Base-by-base conservation (phyloP, 2,113 vertebrate species). In the Atractosteus spatula region DNA sequence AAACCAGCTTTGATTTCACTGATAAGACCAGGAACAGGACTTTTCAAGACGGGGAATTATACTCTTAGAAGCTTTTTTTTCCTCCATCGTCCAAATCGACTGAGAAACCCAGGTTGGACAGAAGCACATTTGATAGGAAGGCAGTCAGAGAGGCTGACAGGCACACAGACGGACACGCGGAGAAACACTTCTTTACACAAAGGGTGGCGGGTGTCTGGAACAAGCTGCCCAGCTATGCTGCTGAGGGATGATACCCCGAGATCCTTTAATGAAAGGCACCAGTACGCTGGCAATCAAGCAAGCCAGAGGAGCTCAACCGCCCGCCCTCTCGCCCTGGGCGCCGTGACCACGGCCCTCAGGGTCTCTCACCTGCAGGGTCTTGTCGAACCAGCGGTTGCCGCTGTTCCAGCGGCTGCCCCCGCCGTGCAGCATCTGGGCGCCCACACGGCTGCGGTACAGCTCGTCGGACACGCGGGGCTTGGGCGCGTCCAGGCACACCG, bases 301-400 rank as follows among this genome's bases (percentile, higher is more conserved):
- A 29, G 29, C 29, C 29, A 29, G 29, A 29, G 29, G 29, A 29
- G 29, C 29, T 29, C 29, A 29, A 29, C 29, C 29, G 29, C 29
- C 29, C 2, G 29, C 29, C 29, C 29, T 29, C 1, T 29, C 29
- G 29, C 29, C 29, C 29, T 1, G 29, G 29, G n/a, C 2, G 54
- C 11, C 29, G n/a, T 44, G 13, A 41, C 59, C 43, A 61, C 47
- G 71, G 14, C 43, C 17, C 62, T 8, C 7, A 66, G 10, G 47
- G 47, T 2, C 1, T 51, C 76, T 68, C 54, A 97, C 97, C 89
- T 99, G 97, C 41, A 99, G 81, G 0, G 97, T 99, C 84, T 99
- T 99, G 83, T 99, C 97, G 0, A 99, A 99, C 97, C 97, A 99
- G 59, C 97, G 92, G 84, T 99, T 99, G 72, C 97, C 97, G 0